A percentile compares a stretch with the other conserved stretches of the same genome.
Conservation (phyloP, 2,113 vertebrate genomes). For the Camelus dromedarius region DNA sequence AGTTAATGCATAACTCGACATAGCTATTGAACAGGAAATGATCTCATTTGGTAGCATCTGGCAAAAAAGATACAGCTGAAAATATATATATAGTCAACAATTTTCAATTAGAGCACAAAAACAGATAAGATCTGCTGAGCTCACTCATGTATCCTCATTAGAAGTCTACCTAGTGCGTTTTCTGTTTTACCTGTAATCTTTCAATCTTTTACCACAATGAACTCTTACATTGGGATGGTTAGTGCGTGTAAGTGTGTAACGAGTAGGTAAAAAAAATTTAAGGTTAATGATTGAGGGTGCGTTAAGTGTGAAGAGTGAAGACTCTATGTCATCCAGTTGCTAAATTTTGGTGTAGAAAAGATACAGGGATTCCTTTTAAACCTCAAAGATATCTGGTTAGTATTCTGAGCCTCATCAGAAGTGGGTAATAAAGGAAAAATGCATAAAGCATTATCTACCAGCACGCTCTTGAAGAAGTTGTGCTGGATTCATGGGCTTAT, state of each 20-base stretch:
- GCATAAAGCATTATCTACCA: background rate
- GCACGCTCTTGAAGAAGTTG: background rate
- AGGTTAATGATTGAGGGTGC: background rate
- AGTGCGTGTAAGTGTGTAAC: background rate
- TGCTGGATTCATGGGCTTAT: background rate
- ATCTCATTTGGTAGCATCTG: background rate
- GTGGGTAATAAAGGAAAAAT: background rate
- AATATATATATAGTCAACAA: background rate
- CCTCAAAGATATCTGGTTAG: background rate
- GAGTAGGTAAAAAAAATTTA: background rate
- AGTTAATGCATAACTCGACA: conserved; percentile 33
- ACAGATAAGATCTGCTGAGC: background rate
- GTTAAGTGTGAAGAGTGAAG: background rate
- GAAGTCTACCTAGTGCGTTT: background rate
- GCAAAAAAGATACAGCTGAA: conserved; percentile 41
- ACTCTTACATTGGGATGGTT: background rate
- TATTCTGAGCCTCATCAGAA: background rate
- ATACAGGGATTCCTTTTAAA: background rate
- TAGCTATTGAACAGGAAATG: conserved; percentile 22
- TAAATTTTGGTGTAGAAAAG: conserved; percentile 11
- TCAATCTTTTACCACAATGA: background rate
- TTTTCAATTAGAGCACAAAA: conserved; percentile 33
- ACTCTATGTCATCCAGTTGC: background rate
- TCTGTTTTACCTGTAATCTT: background rate
- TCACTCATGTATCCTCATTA: background rate